Evolutionary conservation across 2,888 invertebrate species (phyloP), one percentile per base, ranked within the genome.

Genomic region (Platynereis dumerilii): DNA sequence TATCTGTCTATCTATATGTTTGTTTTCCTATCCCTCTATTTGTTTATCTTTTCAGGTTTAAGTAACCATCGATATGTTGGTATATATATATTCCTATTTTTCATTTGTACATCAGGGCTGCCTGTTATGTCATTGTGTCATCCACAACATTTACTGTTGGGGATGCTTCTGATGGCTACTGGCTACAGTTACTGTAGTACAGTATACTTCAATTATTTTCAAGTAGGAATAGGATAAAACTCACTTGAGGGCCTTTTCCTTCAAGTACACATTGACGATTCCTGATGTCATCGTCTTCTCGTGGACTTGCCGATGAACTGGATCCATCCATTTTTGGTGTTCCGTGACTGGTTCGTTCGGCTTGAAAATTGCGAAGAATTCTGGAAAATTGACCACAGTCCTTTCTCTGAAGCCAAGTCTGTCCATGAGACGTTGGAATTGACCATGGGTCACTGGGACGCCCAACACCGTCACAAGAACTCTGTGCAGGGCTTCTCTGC

Each of bases 311-410:
- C 78, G 66, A 68, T 78, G 74, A 27, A 82, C 75, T 2, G 82
- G 79, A 66, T 82, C 81, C 80, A 82, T 82, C 82, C 82, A 78
- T 45, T 70, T 70, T 0, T 81, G 82, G 63, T 78, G 78, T 28
- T 79, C 77, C n/a, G 73, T 42, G 39, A 65, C 56, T 22, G 58
- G 58, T 0, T 53, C 45, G 7, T 75, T 70, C 34, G 34, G 34
- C 27, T 81, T 73, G 75, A 81, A 80, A 42, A 72, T 67, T n/a
- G 79, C 66, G 69, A 77, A 80, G 75, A 83, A 81, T 55, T 83
- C 81, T 2, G 78, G 72, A 70, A 79, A 80, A 68, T 76, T 76
- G 62, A 81, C 76, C 26, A 81, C 56, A 1, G 10, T 15, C 22
- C 55, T 48, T 10, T 61, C 65, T 12, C 45, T 20, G 26, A 60